These are phyloP conservation scores for Leucosticte australis DNA, from an alignment of 2,113 vertebrate species.

Conservation along the genomic window DNA sequence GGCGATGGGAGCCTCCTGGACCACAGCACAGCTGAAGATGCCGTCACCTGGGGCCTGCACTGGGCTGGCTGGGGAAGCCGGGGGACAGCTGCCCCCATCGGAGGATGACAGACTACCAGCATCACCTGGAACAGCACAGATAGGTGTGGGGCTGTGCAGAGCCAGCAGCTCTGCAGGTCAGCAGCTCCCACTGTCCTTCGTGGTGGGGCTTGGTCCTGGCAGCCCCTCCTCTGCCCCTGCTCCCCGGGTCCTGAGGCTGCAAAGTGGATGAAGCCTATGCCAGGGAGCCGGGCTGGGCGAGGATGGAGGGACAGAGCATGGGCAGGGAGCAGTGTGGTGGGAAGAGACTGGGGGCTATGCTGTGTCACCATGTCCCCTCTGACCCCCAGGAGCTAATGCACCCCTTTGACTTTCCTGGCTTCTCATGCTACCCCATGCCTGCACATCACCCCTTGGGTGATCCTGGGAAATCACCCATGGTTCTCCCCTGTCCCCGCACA, in stretches of 20 bases:
- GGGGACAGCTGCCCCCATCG: background rate
- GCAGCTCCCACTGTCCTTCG: background rate
- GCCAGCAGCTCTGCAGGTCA: background rate
- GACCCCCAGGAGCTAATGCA: rapidly evolving
- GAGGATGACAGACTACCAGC: background rate
- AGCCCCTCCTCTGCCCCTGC: background rate
- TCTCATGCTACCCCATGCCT: background rate
- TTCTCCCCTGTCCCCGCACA: background rate
- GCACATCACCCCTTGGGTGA: background rate
- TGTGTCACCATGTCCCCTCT: background rate
- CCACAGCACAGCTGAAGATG: background rate
- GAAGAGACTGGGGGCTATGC: background rate
- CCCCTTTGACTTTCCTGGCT: background rate
- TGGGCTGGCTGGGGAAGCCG: background rate
- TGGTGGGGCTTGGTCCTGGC: background rate
- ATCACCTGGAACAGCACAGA: slow-evolving; percentile 43
- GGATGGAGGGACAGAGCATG: background rate
- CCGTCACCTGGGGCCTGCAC: background rate
- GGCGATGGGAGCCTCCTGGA: background rate
- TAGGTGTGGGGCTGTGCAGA: background rate
- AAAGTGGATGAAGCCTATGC: rapidly evolving
- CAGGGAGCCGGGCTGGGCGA: background rate
- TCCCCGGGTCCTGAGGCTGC: background rate
- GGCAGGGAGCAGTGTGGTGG: background rate
- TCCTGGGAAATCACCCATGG: background rate